These are phyloP conservation scores for Odontamblyopus lacepedii DNA, from an alignment of 2,797 vertebrate genomes.

Conservation along the genomic window DNA sequence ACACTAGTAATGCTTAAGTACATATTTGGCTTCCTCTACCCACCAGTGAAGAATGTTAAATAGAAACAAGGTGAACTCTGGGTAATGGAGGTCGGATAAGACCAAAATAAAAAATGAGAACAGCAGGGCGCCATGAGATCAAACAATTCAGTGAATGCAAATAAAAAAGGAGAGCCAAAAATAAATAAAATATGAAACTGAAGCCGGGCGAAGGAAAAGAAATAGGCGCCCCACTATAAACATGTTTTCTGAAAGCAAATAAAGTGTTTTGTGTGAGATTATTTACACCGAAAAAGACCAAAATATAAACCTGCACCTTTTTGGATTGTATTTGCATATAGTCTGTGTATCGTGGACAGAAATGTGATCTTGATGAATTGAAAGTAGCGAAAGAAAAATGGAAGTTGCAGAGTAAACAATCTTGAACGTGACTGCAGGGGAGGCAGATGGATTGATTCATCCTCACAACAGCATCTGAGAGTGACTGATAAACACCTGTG, in stretches of 20 bases:
- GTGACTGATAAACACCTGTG: conserved; percentile 50
- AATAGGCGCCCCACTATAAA: neutral
- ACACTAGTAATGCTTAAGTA: neutral
- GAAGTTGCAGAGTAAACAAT: conserved; percentile 54
- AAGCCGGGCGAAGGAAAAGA: neutral
- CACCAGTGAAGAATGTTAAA: neutral
- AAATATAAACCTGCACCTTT: conserved; percentile 8
- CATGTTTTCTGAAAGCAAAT: neutral
- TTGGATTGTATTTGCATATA: conserved; percentile 24
- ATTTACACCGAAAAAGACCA: neutral
- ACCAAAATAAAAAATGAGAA: neutral
- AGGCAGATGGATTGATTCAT: conserved; percentile 51
- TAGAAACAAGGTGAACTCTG: neutral
- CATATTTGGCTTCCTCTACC: neutral
- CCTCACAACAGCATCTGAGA: conserved; percentile 44
- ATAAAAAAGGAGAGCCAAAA: neutral
- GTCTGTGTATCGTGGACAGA: conserved; percentile 1
- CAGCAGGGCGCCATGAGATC: neutral
- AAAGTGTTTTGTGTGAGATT: conserved; percentile 1
- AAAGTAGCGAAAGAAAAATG: conserved; percentile 38
- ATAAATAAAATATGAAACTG: neutral
- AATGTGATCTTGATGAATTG: conserved; percentile 31
- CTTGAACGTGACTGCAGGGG: conserved; percentile 35
- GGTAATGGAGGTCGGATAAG: conserved; percentile 1
- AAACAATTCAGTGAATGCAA: conserved; percentile 5